Evolutionary conservation across 2,113 vertebrate genomes (phyloP).

Genomic region (Dasyprocta punctata): DNA sequence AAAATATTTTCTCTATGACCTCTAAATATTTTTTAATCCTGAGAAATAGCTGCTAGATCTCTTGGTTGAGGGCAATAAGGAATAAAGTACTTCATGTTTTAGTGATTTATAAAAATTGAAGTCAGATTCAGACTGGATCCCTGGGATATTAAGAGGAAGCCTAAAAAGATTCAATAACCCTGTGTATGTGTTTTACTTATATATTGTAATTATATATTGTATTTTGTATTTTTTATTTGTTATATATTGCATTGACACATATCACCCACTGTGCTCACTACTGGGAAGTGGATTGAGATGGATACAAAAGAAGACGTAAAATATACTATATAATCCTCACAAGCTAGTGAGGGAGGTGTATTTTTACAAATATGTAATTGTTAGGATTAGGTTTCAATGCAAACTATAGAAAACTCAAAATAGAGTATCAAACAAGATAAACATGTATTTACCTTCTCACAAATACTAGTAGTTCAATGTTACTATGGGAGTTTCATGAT

Average conservation of each 20-base stretch:
- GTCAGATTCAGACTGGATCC: background rate
- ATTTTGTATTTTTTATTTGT: background rate
- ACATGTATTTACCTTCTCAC: background rate
- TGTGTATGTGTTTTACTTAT: background rate
- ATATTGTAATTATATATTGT: background rate
- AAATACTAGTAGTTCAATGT: background rate
- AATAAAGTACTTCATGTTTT: background rate
- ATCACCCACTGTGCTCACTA: background rate
- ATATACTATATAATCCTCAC: background rate
- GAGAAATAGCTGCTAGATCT: background rate
- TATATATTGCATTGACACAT: background rate
- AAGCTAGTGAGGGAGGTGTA: background rate
- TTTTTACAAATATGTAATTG: background rate
- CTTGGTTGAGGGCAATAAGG: background rate
- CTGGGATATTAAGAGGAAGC: background rate
- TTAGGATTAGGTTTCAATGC: background rate
- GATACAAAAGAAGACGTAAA: background rate
- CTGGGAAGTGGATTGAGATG: background rate
- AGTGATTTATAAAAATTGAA: background rate
- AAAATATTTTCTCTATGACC: background rate
- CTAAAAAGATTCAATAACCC: background rate
- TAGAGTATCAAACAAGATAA: background rate
- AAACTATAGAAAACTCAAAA: background rate
- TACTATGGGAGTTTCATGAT: background rate
- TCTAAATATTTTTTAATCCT: conserved; percentile 9